Evolutionary conservation across 2,113 vertebrate genomes (phyloP).

Genomic region (Lucifuga dentata): DNA sequence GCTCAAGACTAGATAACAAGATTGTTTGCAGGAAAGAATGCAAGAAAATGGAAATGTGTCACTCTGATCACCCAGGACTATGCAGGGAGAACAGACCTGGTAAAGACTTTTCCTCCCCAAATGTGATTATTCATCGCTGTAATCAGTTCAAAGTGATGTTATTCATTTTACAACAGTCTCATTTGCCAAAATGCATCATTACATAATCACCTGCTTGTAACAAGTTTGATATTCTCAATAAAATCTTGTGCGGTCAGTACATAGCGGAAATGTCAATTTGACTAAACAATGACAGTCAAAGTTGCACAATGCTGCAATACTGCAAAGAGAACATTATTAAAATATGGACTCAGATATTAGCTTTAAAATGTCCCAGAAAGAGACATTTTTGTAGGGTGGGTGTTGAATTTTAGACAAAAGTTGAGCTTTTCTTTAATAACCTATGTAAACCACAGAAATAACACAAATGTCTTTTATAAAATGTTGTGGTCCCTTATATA

Average conservation of each 20-base stretch:
- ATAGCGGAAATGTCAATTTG: constrained; percentile 21
- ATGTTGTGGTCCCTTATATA: too few relatives aligned
- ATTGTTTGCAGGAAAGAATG: constrained; percentile 13
- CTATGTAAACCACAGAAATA: too few relatives aligned
- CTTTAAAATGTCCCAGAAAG: too few relatives aligned
- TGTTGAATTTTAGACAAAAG: too few relatives aligned
- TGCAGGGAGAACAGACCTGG: neutral
- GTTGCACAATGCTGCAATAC: neutral
- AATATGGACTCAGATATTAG: too few relatives aligned
- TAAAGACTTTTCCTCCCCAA: neutral
- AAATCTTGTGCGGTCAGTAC: constrained; percentile 26
- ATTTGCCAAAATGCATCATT: constrained; percentile 21
- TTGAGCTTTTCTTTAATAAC: too few relatives aligned
- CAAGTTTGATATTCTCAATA: constrained; percentile 26
- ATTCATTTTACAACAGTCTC: constrained; percentile 4
- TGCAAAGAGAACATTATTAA: neutral
- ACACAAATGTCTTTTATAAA: too few relatives aligned
- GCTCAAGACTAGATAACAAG: neutral
- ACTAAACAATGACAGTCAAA: constrained; percentile 4
- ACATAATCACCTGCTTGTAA: constrained; percentile 35
- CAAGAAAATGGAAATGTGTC: constrained; percentile 31
- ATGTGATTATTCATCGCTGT: too few relatives aligned
- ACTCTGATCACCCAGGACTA: neutral
- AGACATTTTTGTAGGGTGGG: too few relatives aligned
- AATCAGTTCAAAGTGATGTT: neutral